A percentile compares a stretch with the other conserved stretches of the same genome.
These are phyloP conservation scores for Sinonovacula constricta DNA, from an alignment of 1,140 invertebrate genomes.

Conservation along the genomic window DNA sequence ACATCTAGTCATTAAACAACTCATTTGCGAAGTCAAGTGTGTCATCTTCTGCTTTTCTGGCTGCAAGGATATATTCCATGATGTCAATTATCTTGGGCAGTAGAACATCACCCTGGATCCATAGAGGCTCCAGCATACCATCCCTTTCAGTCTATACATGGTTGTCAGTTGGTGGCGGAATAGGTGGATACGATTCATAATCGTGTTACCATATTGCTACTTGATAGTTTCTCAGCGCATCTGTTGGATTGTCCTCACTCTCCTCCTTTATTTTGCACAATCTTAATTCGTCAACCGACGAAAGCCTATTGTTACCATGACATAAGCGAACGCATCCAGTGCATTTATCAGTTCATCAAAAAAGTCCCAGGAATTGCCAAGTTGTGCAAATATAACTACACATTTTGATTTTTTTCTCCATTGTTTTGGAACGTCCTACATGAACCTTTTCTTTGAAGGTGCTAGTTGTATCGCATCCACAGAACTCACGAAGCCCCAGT, in stretches of 20 bases:
- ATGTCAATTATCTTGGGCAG: not conserved
- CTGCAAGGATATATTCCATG: not conserved
- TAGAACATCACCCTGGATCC: not conserved
- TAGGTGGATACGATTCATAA: not conserved
- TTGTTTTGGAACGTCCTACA: too few relatives aligned
- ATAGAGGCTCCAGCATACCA: not conserved
- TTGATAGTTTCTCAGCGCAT: too few relatives aligned
- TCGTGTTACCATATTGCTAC: not conserved
- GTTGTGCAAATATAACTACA: not conserved
- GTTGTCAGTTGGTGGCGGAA: not conserved
- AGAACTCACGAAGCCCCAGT: not conserved
- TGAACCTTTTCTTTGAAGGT: not conserved
- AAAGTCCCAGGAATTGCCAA: not conserved
- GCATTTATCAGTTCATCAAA: not conserved
- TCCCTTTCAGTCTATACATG: not conserved
- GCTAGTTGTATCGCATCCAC: not conserved
- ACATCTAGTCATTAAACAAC: too few relatives aligned
- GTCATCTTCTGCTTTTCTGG: not conserved
- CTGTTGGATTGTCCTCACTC: conserved; percentile 6
- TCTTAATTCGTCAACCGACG: conserved; percentile 17
- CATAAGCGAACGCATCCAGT: not conserved
- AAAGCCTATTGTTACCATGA: not conserved
- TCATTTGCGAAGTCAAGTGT: not conserved
- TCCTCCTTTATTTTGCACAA: conserved; percentile 10
- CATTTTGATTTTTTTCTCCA: not conserved